phyloP scores from a whole-genome alignment of 2,113 vertebrate species.

The Chionomys nivalis region DNA sequence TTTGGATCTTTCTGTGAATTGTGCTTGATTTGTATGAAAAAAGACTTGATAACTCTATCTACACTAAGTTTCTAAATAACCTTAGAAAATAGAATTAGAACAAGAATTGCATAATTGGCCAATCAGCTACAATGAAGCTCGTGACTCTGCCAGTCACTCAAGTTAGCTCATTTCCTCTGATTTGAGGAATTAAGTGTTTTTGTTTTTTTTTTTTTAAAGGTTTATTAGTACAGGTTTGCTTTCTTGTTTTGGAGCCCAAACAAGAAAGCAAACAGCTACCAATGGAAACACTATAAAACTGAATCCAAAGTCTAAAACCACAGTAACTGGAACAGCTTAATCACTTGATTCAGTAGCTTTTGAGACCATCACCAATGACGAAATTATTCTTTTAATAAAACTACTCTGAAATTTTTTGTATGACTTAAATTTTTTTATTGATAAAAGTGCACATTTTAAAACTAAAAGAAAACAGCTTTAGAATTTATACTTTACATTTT shows the following conservation, averaged over 20 bases:
- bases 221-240: background rate
- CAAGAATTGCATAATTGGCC: background rate
- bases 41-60: background rate
- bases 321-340: background rate
- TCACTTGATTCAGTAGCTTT: background rate
- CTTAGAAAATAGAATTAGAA: background rate
- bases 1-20: background rate
- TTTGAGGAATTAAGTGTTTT: background rate
- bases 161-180: background rate
- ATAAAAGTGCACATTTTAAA: constrained; percentile 22
- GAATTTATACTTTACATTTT: background rate
- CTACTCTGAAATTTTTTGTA: background rate
- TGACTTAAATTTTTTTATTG: background rate
- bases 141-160: fast-evolving
- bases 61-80: background rate
- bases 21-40: background rate
- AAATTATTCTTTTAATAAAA: constrained; percentile 36
- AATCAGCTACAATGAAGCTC: background rate
- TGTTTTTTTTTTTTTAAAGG: background rate
- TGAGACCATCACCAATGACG: background rate
- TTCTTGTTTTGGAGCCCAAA: background rate
- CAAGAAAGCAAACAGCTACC: background rate
- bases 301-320: background rate
- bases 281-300: background rate
- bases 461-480: background rate